Conservation (phyloP, 2,113 vertebrate genomes). For the Pygoscelis adeliae region DNA sequence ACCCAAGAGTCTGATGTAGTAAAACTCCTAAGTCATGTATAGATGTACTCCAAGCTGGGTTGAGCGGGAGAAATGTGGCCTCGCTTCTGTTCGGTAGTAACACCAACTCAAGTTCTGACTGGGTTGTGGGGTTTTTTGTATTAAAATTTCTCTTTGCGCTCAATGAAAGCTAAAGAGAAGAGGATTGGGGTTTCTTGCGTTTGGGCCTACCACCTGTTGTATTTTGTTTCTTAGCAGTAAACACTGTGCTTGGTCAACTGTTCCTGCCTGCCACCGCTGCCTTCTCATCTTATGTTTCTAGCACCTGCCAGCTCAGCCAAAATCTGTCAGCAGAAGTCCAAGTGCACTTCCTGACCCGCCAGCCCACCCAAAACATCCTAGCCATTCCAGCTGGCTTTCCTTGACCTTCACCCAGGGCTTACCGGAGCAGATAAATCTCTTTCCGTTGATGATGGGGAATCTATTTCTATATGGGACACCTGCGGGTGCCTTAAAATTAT, state of each 20-base stretch:
- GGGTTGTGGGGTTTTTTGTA: background rate
- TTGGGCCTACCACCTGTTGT: background rate
- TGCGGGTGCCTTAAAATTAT: background rate
- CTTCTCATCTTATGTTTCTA: background rate
- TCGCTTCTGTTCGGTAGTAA: background rate
- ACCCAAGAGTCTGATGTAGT: background rate
- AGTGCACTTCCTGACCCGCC: background rate
- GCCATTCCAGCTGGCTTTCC: background rate
- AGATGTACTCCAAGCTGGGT: background rate
- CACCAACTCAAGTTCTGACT: background rate
- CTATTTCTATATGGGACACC: background rate
- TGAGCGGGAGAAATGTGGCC: background rate
- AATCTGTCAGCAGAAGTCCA: slow-evolving; percentile 17
- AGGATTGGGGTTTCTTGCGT: background rate
- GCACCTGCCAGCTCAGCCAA: background rate
- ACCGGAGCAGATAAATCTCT: background rate
- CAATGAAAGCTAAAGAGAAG: background rate
- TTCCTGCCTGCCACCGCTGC: background rate
- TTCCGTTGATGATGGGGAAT: background rate
- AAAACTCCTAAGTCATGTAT: background rate
- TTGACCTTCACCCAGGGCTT: background rate
- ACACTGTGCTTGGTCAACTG: background rate
- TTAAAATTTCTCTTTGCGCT: background rate
- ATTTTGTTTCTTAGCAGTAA: background rate
- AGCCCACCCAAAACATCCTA: background rate